These are phyloP conservation scores for Ceryle rudis DNA, from an alignment of 2,797 vertebrate genomes.

Conservation along the genomic window DNA sequence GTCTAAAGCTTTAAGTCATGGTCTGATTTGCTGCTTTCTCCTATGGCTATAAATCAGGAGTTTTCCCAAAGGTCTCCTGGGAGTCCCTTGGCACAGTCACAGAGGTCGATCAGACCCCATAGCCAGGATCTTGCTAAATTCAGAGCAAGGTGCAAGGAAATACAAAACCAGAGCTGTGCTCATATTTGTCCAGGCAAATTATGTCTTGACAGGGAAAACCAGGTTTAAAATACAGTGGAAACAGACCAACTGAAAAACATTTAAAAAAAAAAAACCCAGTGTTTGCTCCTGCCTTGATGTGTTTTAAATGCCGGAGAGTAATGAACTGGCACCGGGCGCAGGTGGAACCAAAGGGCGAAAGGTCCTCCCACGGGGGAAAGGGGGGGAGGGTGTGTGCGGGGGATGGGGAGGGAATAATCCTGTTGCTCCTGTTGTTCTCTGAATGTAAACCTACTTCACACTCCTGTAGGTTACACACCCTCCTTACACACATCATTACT, in stretches of 20 bases:
- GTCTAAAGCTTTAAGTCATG: background rate
- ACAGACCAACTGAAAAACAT: background rate
- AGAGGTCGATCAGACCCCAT: background rate
- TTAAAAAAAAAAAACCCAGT: background rate
- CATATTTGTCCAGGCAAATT: background rate
- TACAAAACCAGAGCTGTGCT: background rate
- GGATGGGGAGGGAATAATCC: background rate
- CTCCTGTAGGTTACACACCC: background rate
- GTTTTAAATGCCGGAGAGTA: constrained; percentile 41
- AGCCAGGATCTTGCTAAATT: background rate
- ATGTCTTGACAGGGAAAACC: background rate
- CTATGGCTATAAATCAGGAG: background rate
- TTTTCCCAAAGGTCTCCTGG: background rate
- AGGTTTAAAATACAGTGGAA: constrained; percentile 26
- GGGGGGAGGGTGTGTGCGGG: too few relatives aligned
- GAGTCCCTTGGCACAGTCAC: background rate
- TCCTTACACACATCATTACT: background rate
- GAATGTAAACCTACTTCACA: constrained; percentile 31
- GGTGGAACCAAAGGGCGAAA: constrained; percentile 38
- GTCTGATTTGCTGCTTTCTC: background rate
- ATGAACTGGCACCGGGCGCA: constrained; percentile 15
- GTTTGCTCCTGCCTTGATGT: constrained; percentile 13
- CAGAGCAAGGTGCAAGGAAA: background rate
- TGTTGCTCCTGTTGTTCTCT: background rate
- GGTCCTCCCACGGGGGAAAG: background rate